Evolutionary conservation across 2,113 vertebrate species (phyloP).

Genomic region (Peromyscus maniculatus): DNA sequence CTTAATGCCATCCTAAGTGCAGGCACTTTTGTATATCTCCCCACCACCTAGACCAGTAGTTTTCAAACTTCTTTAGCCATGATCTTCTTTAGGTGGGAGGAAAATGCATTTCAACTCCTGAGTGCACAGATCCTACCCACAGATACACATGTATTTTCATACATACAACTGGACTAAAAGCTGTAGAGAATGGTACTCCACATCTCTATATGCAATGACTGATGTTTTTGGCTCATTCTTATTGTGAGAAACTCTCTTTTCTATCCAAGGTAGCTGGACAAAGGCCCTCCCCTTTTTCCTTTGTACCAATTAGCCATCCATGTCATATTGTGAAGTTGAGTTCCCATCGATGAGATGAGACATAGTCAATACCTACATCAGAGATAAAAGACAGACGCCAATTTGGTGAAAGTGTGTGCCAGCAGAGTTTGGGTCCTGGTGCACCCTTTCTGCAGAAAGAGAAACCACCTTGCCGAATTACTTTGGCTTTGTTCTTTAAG

Average conservation of each 20-base stretch:
- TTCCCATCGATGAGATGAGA: background rate
- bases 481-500: background rate
- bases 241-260: background rate
- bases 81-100: background rate
- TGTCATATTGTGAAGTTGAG: background rate
- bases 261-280: background rate
- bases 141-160: background rate
- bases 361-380: background rate
- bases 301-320: background rate
- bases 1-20: background rate
- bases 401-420: background rate
- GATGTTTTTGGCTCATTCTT: background rate
- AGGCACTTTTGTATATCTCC: background rate
- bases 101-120: background rate
- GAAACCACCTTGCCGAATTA: background rate
- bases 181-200: background rate
- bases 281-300: background rate
- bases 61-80: background rate
- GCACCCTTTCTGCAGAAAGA: background rate
- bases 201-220: background rate
- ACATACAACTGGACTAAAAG: background rate
- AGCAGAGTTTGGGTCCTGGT: background rate
- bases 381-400: background rate
- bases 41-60: background rate
- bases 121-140: no score